Conservation (phyloP, 2,888 invertebrate species). For the Ellobium chinense region DNA sequence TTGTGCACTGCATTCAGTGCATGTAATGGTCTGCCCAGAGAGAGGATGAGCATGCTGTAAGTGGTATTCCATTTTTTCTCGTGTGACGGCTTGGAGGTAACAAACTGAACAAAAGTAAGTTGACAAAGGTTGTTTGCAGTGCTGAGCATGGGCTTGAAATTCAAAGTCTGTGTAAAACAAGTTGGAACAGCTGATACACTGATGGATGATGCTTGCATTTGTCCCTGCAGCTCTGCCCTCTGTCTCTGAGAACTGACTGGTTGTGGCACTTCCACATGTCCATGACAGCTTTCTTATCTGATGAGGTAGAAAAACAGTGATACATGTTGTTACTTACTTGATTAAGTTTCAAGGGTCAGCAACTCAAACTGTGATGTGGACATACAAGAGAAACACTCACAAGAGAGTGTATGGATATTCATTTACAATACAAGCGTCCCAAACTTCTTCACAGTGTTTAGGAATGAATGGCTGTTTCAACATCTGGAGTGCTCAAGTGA, state of each 20-base stretch:
- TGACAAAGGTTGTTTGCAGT: conserved; percentile 13
- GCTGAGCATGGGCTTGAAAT: conserved; percentile 20
- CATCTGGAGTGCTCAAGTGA: no score
- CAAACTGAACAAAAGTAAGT: conserved; percentile 27
- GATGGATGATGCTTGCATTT: not conserved
- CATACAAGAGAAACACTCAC: no score
- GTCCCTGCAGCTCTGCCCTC: conserved; percentile 7
- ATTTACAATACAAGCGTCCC: no score
- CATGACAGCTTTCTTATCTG: conserved; percentile 20
- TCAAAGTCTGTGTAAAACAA: conserved; percentile 7
- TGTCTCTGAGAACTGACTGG: conserved; percentile 8
- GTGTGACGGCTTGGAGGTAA: not conserved
- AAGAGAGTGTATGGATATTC: no score
- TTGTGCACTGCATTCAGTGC: conserved; percentile 15
- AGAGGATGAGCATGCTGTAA: not conserved
- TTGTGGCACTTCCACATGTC: conserved; percentile 31
- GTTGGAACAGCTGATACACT: conserved; percentile 17
- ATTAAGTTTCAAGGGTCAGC: no score
- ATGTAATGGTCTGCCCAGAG: not conserved
- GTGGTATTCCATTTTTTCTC: not conserved
- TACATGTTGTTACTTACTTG: conserved; percentile 6
- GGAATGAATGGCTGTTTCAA: no score
- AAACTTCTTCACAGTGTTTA: no score
- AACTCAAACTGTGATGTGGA: no score
- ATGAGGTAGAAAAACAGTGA: conserved; percentile 34